A percentile compares a stretch with the other conserved stretches of the same genome.
These are phyloP conservation scores for Plutomurus gul DNA, from an alignment of 1,140 invertebrate genomes.

Conservation along the genomic window DNA sequence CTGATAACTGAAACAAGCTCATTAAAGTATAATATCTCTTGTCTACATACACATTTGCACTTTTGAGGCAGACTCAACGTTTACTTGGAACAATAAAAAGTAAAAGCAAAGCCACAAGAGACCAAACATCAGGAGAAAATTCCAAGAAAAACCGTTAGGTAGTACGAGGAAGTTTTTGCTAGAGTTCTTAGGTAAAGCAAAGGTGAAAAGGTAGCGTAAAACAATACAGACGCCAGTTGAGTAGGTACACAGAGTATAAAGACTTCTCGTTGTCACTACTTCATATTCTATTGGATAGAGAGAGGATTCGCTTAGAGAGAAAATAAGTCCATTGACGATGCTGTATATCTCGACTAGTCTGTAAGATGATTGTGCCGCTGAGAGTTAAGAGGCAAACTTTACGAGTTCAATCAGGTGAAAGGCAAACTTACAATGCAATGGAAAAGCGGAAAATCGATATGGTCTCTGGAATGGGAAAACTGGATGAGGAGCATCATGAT, in stretches of 20 bases:
- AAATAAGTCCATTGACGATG: background rate
- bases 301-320: background rate
- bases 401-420: slow-evolving; percentile 36
- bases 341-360: background rate
- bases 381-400: slow-evolving; percentile 35
- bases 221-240: background rate
- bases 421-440: slow-evolving; percentile 31
- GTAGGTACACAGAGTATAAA: background rate
- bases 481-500: background rate
- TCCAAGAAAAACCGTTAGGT: background rate
- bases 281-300: background rate
- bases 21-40: background rate
- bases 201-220: background rate
- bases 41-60: background rate
- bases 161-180: background rate
- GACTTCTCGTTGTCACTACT: background rate
- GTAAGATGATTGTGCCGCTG: slow-evolving; percentile 36
- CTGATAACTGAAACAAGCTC: background rate
- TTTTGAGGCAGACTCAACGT: background rate
- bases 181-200: background rate
- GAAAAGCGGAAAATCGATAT: slow-evolving; percentile 12
- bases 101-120: background rate
- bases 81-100: background rate
- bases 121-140: background rate
- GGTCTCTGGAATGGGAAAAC: background rate